Conservation (phyloP, 2,113 vertebrate genomes). For the Cryptomyrus ogoouensis region DNA sequence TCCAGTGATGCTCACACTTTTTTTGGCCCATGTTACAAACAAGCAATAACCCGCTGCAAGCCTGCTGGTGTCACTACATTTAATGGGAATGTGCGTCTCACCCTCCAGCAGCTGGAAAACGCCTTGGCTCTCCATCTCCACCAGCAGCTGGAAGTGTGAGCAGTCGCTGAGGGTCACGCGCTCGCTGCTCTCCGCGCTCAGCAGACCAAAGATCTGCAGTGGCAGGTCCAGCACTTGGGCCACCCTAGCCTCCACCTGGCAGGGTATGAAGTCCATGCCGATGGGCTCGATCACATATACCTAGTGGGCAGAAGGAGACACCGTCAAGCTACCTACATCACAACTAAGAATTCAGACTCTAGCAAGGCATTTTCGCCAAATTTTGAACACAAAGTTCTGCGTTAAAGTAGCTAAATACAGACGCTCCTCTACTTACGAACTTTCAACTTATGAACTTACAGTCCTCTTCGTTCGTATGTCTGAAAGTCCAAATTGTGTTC, state of each 20-base stretch:
- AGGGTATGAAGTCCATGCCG: slow-evolving; percentile 80
- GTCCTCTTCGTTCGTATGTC: too few species aligned
- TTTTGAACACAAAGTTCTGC: neutral
- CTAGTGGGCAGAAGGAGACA: slow-evolving; percentile 47
- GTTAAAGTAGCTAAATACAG: neutral
- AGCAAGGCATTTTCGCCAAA: neutral
- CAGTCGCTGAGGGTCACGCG: slow-evolving; percentile 80
- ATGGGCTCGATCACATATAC: slow-evolving; percentile 84
- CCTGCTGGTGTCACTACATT: neutral
- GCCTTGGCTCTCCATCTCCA: slow-evolving; percentile 73
- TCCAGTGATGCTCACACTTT: neutral
- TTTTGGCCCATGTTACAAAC: neutral
- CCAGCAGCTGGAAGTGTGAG: slow-evolving; percentile 77
- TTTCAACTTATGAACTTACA: too few species aligned
- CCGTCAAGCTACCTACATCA: neutral
- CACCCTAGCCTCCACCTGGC: slow-evolving; percentile 74
- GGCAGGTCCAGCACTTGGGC: slow-evolving; percentile 78
- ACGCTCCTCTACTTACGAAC: too few species aligned
- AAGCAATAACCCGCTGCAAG: neutral
- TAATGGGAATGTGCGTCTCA: slow-evolving; percentile 39
- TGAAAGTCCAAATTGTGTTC: too few species aligned
- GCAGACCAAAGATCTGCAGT: slow-evolving; percentile 70
- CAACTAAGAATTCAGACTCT: neutral
- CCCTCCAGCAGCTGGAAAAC: slow-evolving; percentile 74
- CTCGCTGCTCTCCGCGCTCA: slow-evolving; percentile 49